Evolutionary conservation across 2,888 invertebrate species (phyloP), one percentile per base, ranked within the genome.

Genomic region (Orthosia gothica): DNA sequence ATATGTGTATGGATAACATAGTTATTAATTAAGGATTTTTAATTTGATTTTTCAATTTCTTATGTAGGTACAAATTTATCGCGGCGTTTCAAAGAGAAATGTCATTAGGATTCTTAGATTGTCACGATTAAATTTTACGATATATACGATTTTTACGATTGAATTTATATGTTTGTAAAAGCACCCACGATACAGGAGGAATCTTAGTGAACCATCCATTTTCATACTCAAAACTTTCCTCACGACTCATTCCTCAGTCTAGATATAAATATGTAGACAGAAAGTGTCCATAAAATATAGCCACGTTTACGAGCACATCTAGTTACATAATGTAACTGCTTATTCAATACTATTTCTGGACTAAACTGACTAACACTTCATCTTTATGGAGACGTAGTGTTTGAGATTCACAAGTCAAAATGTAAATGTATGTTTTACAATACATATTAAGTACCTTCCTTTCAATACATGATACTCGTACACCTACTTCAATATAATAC

Each of bases 321-420:
- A n/a, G n/a, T n/a, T n/a, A 40, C 47, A 47, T 74, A 66, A 32
- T 15, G 64, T 58, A 20, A 20, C 47, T 50, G 64, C 18, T 18
- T 82, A 61, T 79, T 26, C 57, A 47, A 62, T 58, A 58, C 45
- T 76, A 55, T 61, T 47, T 40, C 16, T 26, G 50, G 11, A 40
- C 54, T n/a, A n/a, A n/a, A n/a, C n/a, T n/a, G n/a, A 68, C 32
- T 81, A 55, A 67, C 18, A 68, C 45, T 61, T 61, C 18, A 32
- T 75, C 54, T 81, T 49, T 58, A 64, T 55, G 32, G 18, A 76
- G 32, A 52, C 63, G 20, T 32, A 52, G 58, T 57, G 52, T 50
- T 67, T 57, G 49, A 75, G 20, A 65, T 76, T 66, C 52, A 57
- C 65, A 81, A 77, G 45, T 58, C 62, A 26, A 67, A n/a, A n/a